These are phyloP conservation scores for Gymnopithys bicolor DNA, from an alignment of 2,797 vertebrate genomes.

Conservation along the genomic window DNA sequence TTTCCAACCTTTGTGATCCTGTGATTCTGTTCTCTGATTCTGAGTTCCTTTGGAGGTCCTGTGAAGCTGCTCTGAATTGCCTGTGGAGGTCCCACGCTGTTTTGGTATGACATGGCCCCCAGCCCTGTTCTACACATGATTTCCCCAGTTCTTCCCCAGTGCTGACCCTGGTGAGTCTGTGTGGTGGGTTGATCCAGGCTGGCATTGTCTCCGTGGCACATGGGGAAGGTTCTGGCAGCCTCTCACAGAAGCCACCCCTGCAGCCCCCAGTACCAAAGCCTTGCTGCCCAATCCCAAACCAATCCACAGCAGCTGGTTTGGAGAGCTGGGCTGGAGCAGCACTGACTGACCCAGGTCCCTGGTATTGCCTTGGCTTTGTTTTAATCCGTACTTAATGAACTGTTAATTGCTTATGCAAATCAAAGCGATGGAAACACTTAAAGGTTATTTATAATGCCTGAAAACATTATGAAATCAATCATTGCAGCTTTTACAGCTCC, in stretches of 20 bases:
- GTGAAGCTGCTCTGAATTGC: rapidly evolving
- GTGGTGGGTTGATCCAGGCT: background rate
- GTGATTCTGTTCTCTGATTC: background rate
- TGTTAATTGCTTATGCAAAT: conserved; percentile 50
- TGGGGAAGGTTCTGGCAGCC: background rate
- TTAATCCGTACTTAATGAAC: conserved; percentile 3
- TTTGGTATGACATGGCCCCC: background rate
- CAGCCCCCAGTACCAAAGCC: background rate
- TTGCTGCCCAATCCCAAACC: background rate
- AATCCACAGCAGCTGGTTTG: background rate
- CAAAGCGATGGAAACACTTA: background rate
- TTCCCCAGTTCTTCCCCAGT: background rate
- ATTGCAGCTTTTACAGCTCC: background rate
- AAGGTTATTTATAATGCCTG: conserved; percentile 52
- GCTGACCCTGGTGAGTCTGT: background rate
- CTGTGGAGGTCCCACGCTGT: rapidly evolving
- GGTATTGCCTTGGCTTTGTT: background rate
- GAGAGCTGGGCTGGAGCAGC: background rate
- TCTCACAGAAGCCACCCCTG: background rate
- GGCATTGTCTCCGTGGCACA: background rate
- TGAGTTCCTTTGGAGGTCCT: background rate
- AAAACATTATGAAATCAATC: conserved; percentile 41
- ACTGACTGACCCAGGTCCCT: background rate
- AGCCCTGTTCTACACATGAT: background rate
- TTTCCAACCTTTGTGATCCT: background rate